Evolutionary conservation across 2,113 vertebrate species (phyloP), one percentile per base, ranked within the genome.

Genomic region (Lutjanus erythropterus): DNA sequence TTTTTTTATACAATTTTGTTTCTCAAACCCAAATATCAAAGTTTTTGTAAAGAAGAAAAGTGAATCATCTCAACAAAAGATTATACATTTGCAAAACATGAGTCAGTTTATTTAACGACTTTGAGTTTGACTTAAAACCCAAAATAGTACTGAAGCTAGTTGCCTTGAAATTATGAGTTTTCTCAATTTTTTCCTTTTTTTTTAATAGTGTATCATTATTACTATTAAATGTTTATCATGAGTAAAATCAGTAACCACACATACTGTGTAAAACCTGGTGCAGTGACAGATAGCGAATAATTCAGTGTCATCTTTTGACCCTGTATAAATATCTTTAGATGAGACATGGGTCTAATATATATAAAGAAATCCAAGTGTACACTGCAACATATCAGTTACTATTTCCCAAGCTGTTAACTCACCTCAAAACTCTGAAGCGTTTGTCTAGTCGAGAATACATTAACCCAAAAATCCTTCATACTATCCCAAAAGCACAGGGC

Each of bases 301-400:
- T 97, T 98, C 97, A 97, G 97, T 97, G 97, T 98, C 95, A 95
- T 96, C 91, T 96, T 95, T 95, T 95, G 96, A 96, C 96, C 97
- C 96, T 96, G 96, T 96, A 96, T 96, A 97, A 96, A 96, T 90
- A 96, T 96, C 95, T 96, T 96, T 94, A 95, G 95, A 97, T 95
- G 96, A 96, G 95, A 96, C 94, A 91, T 91, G 88, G 96, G 95
- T 96, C 95, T 93, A 95, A 89, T 96, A 95, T 96, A 95, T 96
- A 97, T 39, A 83, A 96, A 89, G 95, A 94, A 94, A 96, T 96
- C 95, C 95, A 94, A 96, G 94, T 95, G 94, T 94, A 96, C 92
- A 89, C 95, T 95, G 94, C 95, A 95, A 95, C 91, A 94, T 94
- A 78, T 88, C 85, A 53, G 94, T 95, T 93, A 94, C 95, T 95